These are phyloP conservation scores for Platycheirus rosarum DNA, from an alignment of 2,888 invertebrate species.

Conservation along the genomic window DNA sequence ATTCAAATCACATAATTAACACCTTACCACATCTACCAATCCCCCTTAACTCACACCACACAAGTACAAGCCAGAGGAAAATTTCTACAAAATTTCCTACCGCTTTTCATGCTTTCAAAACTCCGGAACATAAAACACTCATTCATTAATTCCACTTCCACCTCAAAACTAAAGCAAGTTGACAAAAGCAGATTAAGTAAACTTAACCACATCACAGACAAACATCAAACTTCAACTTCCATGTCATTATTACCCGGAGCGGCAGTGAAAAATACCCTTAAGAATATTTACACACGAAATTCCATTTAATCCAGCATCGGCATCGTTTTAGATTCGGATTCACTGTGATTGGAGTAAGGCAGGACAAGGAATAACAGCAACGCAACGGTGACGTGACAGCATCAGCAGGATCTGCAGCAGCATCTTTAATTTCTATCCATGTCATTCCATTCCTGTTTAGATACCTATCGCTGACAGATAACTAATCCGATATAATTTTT, in stretches of 20 bases:
- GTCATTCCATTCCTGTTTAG: slow-evolving; percentile 59
- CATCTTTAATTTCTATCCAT: slow-evolving; percentile 64
- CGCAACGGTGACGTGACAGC: slow-evolving; percentile 18
- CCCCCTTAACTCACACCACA: too few relatives aligned
- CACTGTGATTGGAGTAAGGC: slow-evolving; percentile 18
- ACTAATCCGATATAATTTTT: slow-evolving; percentile 55
- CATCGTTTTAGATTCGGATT: slow-evolving; percentile 56
- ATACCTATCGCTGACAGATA: slow-evolving; percentile 71
- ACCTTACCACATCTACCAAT: too few relatives aligned
- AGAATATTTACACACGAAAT: slow-evolving; percentile 65
- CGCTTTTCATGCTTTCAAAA: too few relatives aligned
- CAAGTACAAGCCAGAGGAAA: too few relatives aligned
- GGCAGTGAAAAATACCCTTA: slow-evolving; percentile 39
- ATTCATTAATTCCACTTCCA: neutral
- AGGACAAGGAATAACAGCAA: neutral
- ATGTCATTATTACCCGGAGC: slow-evolving; percentile 46
- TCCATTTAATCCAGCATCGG: slow-evolving; percentile 61
- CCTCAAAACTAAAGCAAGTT: slow-evolving; percentile 36
- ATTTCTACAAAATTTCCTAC: too few relatives aligned
- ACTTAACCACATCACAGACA: slow-evolving; percentile 47
- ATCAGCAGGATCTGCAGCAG: slow-evolving; percentile 32
- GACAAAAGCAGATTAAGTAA: slow-evolving; percentile 70
- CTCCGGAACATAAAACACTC: too few relatives aligned
- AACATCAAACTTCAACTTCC: slow-evolving; percentile 60
- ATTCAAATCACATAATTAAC: too few relatives aligned